Base-by-base conservation (phyloP, 2,797 vertebrate genomes). In the Phataginus tricuspis region DNA sequence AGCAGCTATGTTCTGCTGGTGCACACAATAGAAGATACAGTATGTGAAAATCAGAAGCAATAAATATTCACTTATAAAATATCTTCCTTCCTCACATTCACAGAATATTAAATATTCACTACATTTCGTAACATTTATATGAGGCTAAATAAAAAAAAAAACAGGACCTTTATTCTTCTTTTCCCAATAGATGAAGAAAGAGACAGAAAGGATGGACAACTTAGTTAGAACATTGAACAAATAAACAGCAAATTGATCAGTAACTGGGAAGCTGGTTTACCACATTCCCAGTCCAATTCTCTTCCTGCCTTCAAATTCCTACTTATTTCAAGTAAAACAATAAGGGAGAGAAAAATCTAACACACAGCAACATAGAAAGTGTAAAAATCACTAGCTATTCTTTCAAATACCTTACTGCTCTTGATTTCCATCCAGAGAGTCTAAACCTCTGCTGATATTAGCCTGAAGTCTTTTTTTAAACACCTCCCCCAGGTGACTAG, bases 251-350 rank as follows among this genome's bases (percentile, higher is more conserved):
- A 69, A 39, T 27, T 59, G 59, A 69, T 1, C n/a, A 19, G 31
- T 75, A 80, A 53, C 55, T 72, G 64, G 5, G 23, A 96, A 90
- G 31, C 11, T 74, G n/a, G n/a, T 64, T 96, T 37, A 87, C 10
- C 42, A 85, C 55, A 78, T 80, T 80, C 16, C 37, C 57, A 94
- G 72, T 15, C 31, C 84, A 82, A 55, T 63, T 83, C 59, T 89
- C 57, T 87, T 49, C 53, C 0, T 78, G 51, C 61, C 31, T 59
- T 89, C 63, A 96, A 64, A 96, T 37, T n/a, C 37, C n/a, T 75
- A 64, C 69, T 86, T 84, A 88, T 66, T 86, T 91, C 80, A 96
- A 91, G 39, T 55, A 90, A 92, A 85, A 34, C 8, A 2, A 45
- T 7, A 27, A 72, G 14, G 42, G 6, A 34, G 42, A 39, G 21